Percentiles rank a stretch among this genome's conserved stretches.
These are phyloP conservation scores for Psammodynastes pulverulentus DNA, from an alignment of 2,113 vertebrate species.

Conservation along the genomic window DNA sequence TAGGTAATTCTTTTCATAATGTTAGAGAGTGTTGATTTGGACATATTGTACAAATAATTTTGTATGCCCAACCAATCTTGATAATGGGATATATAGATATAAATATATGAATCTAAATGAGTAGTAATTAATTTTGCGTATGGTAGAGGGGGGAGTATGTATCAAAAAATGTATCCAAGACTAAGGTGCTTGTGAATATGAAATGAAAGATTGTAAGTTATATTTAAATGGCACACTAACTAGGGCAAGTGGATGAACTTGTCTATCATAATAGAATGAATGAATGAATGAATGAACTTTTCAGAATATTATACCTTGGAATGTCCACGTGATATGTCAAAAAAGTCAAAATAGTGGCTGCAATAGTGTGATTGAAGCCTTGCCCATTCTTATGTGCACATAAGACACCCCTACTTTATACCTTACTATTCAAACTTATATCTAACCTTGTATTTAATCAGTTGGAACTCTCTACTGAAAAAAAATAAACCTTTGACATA, in stretches of 20 bases:
- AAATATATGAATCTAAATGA: background rate
- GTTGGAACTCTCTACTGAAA: background rate
- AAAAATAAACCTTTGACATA: background rate
- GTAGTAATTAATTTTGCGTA: background rate
- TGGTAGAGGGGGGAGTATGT: background rate
- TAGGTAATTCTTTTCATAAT: background rate
- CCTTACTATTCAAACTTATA: background rate
- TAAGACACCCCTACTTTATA: background rate
- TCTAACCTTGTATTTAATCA: background rate
- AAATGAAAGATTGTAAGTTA: background rate
- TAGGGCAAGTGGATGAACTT: background rate
- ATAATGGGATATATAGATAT: background rate
- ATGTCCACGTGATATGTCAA: background rate
- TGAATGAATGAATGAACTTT: background rate
- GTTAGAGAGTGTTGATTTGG: background rate
- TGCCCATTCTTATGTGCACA: background rate
- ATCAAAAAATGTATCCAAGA: background rate
- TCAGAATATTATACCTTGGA: background rate
- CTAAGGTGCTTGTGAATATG: background rate
- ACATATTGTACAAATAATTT: background rate
- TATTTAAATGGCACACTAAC: background rate
- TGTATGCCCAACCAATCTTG: background rate
- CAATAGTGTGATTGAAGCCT: background rate
- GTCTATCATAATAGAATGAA: background rate
- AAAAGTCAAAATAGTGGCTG: background rate